Conservation (phyloP, 2,888 invertebrate genomes). For the Torymus auratus region DNA sequence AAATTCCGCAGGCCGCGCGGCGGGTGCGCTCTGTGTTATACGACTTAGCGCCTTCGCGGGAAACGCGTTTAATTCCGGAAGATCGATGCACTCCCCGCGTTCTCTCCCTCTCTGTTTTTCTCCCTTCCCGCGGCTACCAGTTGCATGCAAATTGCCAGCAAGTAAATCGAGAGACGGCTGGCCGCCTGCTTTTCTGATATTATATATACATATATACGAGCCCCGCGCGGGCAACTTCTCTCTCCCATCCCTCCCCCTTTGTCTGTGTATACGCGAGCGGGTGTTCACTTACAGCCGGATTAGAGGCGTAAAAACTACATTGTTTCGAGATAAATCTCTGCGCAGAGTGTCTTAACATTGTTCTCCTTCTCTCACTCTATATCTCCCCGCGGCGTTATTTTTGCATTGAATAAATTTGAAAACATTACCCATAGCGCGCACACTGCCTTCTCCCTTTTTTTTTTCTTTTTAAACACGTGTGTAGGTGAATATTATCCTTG, state of each 20-base stretch:
- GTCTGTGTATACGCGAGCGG: background rate
- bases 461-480: conserved; percentile 1
- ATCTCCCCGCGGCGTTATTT: conserved; percentile 11
- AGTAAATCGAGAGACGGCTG: conserved; percentile 2
- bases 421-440: conserved; percentile 20
- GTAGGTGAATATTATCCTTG: background rate
- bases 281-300: conserved; percentile 17
- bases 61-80: conserved; percentile 15
- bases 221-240: no score
- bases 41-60: conserved; percentile 28
- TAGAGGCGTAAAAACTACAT: conserved; percentile 40
- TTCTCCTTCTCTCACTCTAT: conserved; percentile 11
- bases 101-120: background rate
- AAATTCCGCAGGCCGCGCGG: conserved; percentile 20
- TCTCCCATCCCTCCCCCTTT: no score
- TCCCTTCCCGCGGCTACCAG: background rate
- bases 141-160: conserved; percentile 19
- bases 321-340: conserved; percentile 38
- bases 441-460: background rate
- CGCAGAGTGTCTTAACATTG: background rate
- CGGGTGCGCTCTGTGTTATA: background rate
- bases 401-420: conserved; percentile 52
- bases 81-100: conserved; percentile 6
- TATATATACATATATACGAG: no score
- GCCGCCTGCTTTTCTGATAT: no score